These are phyloP conservation scores for Anarhynchus alexandrinus DNA, from an alignment of 2,113 vertebrate genomes.

Conservation along the genomic window DNA sequence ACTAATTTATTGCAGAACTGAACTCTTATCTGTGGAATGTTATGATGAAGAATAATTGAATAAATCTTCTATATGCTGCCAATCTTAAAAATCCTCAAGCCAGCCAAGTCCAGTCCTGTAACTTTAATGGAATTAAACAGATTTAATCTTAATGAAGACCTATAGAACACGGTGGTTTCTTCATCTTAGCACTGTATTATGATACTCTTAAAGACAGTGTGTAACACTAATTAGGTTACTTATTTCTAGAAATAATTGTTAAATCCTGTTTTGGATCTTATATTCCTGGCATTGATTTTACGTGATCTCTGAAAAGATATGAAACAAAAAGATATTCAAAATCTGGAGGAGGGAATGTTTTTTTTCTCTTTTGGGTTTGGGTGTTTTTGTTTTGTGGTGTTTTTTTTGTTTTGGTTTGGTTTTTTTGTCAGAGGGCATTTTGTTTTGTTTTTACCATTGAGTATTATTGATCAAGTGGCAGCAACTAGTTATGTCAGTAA, in stretches of 20 bases:
- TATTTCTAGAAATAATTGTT: background rate
- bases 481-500: background rate
- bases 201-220: background rate
- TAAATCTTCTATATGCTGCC: background rate
- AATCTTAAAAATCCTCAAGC: background rate
- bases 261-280: background rate
- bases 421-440: background rate
- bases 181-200: background rate
- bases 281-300: background rate
- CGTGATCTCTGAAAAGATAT: background rate
- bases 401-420: background rate
- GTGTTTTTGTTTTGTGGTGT: background rate
- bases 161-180: background rate
- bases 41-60: background rate
- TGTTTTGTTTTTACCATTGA: background rate
- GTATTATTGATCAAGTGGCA: background rate
- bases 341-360: background rate
- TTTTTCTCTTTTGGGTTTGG: fast-evolving
- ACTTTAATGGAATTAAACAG: background rate
- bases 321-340: background rate
- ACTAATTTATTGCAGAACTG: background rate
- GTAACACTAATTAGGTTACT: fast-evolving
- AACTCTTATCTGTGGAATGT: background rate
- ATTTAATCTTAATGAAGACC: background rate
- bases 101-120: background rate